Conservation (phyloP, 2,888 invertebrate species). For the Leptopilina drosophilae region DNA sequence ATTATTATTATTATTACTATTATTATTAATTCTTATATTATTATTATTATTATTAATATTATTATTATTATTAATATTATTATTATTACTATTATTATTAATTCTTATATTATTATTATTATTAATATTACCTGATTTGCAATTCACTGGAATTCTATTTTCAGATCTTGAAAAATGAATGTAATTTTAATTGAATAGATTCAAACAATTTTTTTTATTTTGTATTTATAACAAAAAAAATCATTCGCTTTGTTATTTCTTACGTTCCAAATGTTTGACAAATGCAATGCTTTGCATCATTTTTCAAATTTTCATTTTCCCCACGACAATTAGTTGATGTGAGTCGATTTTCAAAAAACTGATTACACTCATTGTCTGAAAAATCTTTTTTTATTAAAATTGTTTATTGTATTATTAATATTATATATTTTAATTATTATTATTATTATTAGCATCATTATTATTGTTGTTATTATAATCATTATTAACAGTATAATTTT, state of each 20-base stretch:
- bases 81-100: no score
- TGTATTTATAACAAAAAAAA: not conserved
- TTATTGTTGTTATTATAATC: no score
- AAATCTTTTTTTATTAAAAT: not conserved
- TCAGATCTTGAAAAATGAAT: not conserved
- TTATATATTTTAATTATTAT: no score
- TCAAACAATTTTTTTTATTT: not conserved
- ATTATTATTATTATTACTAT: no score
- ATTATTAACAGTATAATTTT: no score
- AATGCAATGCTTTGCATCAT: constrained; percentile 54
- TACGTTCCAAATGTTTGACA: constrained; percentile 63
- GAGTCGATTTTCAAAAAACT: not conserved
- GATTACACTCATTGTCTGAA: constrained; percentile 6
- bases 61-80: no score
- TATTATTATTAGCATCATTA: no score
- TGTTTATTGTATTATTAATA: no score
- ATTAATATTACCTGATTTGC: constrained; percentile 26
- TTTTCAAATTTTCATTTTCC: not conserved
- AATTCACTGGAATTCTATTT: constrained; percentile 19
- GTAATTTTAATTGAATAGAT: not conserved
- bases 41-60: no score
- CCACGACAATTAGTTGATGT: constrained; percentile 1
- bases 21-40: no score
- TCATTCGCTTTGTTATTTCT: constrained; percentile 16
- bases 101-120: no score